Percentiles rank a stretch among this genome's conserved stretches.
These are phyloP conservation scores for Crambe crambe DNA, from an alignment of 37 sponge, comb jelly and placozoan genomes.

Conservation along the genomic window DNA sequence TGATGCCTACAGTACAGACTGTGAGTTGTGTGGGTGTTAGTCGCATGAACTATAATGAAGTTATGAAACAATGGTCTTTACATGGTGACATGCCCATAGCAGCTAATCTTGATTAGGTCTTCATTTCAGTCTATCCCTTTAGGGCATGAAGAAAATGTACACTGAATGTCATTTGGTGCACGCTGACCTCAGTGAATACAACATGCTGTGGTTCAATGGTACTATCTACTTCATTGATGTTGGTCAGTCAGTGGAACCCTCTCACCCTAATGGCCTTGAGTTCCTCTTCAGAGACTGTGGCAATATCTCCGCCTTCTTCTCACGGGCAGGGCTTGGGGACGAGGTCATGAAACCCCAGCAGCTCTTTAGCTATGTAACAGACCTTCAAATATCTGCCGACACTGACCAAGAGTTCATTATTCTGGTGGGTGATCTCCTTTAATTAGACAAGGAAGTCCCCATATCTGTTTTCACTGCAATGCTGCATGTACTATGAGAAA, in stretches of 20 bases:
- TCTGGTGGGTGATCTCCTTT: conserved; percentile 27
- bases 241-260: conserved; percentile 92
- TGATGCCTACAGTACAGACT: too few relatives aligned
- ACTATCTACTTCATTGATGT: conserved; percentile 91
- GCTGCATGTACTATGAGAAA: too few relatives aligned
- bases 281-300: conserved; percentile 92
- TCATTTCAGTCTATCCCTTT: background rate
- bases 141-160: conserved; percentile 87
- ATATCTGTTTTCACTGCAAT: conserved; percentile 1
- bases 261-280: conserved; percentile 83
- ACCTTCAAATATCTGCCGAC: conserved; percentile 42
- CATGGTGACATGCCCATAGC: too few relatives aligned
- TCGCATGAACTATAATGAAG: too few relatives aligned
- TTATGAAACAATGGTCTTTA: too few relatives aligned
- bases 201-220: conserved; percentile 92
- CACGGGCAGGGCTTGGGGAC: conserved; percentile 20
- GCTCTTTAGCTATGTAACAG: conserved; percentile 77
- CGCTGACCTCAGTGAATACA: conserved; percentile 95
- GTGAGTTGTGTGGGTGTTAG: too few relatives aligned
- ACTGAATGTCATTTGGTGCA: conserved; percentile 82
- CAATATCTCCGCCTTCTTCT: conserved; percentile 82
- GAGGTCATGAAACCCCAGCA: conserved; percentile 57
- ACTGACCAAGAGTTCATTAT: conserved; percentile 58
- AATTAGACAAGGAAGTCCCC: background rate
- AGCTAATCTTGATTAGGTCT: background rate